These are phyloP conservation scores for Macrobrachium rosenbergii DNA, from an alignment of 1,140 invertebrate genomes.

Conservation along the genomic window DNA sequence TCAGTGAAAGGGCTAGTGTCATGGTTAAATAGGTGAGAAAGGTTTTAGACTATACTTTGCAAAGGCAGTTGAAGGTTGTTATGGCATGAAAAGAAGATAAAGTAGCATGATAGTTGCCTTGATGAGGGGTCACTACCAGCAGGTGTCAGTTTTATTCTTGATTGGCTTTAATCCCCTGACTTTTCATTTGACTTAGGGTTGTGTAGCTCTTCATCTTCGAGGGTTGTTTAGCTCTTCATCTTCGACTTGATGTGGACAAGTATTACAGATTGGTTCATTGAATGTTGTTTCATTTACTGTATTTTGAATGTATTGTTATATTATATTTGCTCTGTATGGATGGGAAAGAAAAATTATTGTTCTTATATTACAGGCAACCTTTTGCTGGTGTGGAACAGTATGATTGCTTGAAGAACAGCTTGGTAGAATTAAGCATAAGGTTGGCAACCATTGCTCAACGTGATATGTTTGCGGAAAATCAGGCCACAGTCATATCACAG, in stretches of 20 bases:
- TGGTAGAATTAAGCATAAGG: constrained; percentile 85
- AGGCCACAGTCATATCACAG: constrained; percentile 80
- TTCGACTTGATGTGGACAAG: too few relatives aligned
- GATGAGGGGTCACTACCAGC: too few relatives aligned
- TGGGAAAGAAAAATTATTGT: not conserved
- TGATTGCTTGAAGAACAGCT: constrained; percentile 77
- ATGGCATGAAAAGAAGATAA: not conserved
- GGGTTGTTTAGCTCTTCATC: not conserved
- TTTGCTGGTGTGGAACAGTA: constrained; percentile 81
- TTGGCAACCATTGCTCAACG: constrained; percentile 88
- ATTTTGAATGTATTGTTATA: too few relatives aligned
- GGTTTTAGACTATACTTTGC: too few relatives aligned
- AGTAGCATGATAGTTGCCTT: not conserved
- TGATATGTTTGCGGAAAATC: constrained; percentile 87
- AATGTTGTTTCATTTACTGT: too few relatives aligned
- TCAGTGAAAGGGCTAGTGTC: constrained; percentile 89
- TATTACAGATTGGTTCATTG: too few relatives aligned
- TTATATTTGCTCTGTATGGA: too few relatives aligned
- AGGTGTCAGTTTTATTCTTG: too few relatives aligned
- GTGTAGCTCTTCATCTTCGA: not conserved
- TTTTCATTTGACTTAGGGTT: too few relatives aligned
- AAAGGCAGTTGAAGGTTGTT: too few relatives aligned
- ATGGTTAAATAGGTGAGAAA: constrained; percentile 82
- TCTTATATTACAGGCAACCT: constrained; percentile 69
- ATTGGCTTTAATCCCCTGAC: too few relatives aligned